A percentile compares a stretch with the other conserved stretches of the same genome.
Evolutionary conservation across 1,140 invertebrate species (phyloP).

Genomic region (Ostrea edulis): DNA sequence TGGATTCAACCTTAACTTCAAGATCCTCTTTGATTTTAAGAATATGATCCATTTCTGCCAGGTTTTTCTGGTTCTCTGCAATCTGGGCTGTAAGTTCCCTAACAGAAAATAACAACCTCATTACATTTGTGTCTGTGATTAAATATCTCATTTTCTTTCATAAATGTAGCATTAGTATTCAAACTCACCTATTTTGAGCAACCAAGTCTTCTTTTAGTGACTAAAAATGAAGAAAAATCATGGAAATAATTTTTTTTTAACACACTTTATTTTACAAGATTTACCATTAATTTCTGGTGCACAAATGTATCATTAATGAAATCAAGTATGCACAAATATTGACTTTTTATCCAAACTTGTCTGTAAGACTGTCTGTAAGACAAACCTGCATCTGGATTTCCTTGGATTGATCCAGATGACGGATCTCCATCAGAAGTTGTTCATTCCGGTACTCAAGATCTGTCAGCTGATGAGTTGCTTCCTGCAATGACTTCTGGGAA

Average conservation of each 20-base stretch:
- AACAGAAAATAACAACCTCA: neutral
- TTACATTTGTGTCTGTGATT: neutral
- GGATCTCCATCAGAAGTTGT: slow-evolving; percentile 56
- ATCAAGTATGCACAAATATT: too few species aligned
- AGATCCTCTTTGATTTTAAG: slow-evolving; percentile 55
- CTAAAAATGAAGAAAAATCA: slow-evolving; percentile 46
- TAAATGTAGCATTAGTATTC: neutral
- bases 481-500: slow-evolving; percentile 51
- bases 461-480: slow-evolving; percentile 81
- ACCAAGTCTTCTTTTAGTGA: slow-evolving; percentile 53
- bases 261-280: too few species aligned
- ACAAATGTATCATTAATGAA: too few species aligned
- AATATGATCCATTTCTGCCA: slow-evolving; percentile 32
- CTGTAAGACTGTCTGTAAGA: too few species aligned
- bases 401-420: slow-evolving; percentile 46
- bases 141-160: neutral
- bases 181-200: slow-evolving; percentile 56
- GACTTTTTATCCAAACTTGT: too few species aligned
- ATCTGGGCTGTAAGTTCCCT: slow-evolving; percentile 51
- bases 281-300: too few species aligned
- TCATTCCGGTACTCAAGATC: slow-evolving; percentile 84
- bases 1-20: slow-evolving; percentile 54
- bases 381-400: slow-evolving; percentile 52
- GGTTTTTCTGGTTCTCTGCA: slow-evolving; percentile 40
- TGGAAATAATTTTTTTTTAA: too few species aligned